Evolutionary conservation across 2,797 vertebrate genomes (phyloP).

Genomic region (Mormyrops attenuatus): DNA sequence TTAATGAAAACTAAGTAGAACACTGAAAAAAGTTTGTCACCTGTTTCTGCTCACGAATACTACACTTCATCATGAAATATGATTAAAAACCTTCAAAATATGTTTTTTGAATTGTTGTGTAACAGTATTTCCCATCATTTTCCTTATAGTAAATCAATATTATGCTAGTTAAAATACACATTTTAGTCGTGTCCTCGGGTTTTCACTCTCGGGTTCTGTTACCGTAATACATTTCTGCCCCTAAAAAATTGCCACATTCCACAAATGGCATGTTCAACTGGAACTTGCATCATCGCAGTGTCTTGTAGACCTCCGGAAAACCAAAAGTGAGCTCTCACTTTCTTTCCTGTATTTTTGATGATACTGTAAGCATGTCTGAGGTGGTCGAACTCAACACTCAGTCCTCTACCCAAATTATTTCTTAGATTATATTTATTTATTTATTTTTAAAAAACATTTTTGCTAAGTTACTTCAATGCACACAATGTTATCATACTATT

Average conservation of each 20-base stretch:
- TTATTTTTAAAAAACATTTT: background rate
- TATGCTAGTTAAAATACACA: background rate
- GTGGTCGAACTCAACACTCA: background rate
- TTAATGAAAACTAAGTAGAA: background rate
- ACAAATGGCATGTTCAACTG: background rate
- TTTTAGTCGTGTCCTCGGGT: background rate
- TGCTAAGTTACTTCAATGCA: background rate
- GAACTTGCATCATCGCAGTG: background rate
- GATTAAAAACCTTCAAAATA: background rate
- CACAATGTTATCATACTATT: background rate
- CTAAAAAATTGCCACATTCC: background rate
- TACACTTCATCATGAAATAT: background rate
- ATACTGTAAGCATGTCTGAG: background rate
- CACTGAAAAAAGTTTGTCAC: background rate
- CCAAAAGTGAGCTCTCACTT: background rate
- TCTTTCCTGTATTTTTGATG: background rate
- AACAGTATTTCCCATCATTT: background rate
- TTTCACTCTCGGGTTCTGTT: background rate
- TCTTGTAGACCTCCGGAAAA: background rate
- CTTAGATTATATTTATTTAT: background rate
- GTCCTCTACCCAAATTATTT: background rate
- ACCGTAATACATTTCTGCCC: background rate
- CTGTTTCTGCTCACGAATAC: background rate
- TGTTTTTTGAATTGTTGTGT: background rate
- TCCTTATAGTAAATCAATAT: background rate